Evolutionary conservation across 2,113 vertebrate species (phyloP).

Genomic region (Motacilla tschutschensis): DNA sequence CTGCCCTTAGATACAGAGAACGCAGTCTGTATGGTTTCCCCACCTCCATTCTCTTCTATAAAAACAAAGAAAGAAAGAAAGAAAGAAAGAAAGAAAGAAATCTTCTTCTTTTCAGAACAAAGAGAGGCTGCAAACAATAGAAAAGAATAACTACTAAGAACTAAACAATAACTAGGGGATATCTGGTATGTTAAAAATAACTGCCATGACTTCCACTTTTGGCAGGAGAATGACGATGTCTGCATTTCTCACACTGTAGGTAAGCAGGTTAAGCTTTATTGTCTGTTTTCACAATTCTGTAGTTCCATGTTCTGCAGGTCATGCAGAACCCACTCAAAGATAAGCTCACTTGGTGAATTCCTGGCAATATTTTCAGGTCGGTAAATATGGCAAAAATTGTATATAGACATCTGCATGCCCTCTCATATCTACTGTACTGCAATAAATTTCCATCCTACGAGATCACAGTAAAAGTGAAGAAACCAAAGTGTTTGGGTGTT

Average conservation of each 20-base stretch:
- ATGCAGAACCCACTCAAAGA: fast-evolving
- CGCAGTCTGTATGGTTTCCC: neutral
- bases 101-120: neutral
- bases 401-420: neutral
- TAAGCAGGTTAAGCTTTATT: neutral
- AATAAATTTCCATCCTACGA: neutral
- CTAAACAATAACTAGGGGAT: neutral
- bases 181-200: neutral
- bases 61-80: neutral
- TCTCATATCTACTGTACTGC: neutral
- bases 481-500: neutral
- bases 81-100: no score
- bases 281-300: neutral
- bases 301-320: neutral
- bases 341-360: neutral
- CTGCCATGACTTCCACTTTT: neutral
- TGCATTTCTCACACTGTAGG: neutral
- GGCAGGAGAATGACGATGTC: neutral
- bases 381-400: neutral
- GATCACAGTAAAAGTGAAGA: neutral
- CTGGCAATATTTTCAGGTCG: neutral
- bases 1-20: neutral
- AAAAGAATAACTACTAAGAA: neutral
- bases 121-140: neutral
- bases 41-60: neutral